Base-by-base conservation (phyloP, 2,113 vertebrate species). In the Sorex fumeus region DNA sequence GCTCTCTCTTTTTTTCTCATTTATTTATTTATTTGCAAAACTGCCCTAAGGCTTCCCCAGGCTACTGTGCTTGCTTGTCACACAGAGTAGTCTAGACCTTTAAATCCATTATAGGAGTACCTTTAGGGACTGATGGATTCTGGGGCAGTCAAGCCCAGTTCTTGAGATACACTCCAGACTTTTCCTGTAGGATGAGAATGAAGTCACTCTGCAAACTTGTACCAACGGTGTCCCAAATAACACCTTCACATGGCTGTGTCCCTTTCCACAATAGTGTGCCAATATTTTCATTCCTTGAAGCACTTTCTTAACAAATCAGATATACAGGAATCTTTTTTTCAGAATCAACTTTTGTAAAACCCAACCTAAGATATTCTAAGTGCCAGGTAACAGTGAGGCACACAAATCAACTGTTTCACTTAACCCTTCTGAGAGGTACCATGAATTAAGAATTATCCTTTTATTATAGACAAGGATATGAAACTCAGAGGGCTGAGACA, bases 391-490 rank as follows among this genome's bases (percentile, higher is more conserved):
- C 18, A 60, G 57, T 60, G 12, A 53, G 13, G 53, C 3, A 53
- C 18, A 53, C 53, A 53, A 53, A 53, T 53, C 53, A 13, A 53
- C 40, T 3, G 40, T 60, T 36, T 89, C 6, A 53, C 19, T 67
- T 50, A 69, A 70, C 27, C n/a, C 62, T 71, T 4, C 6, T 62
- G n/a, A 62, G 62, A 69, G 70, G 50, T 9, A 71, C 34, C n/a
- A 28, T 67, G 34, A 71, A 30, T 76, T 62, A 82, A 72, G 32
- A 62, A 62, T 86, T 66, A 40, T 69, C 23, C 28, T 50, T 45
- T n/a, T 64, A 92, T 92, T 85, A 90, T 36, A 75, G 23, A 15
- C 32, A 13, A 70, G n/a, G 11, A 70, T 71, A 45, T 75, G 8
- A 60, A 69, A 40, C 36, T 30, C 53, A 47, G 50, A 57, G n/a